Base-by-base conservation (phyloP, 2,888 invertebrate species). In the Chrysolina americana region DNA sequence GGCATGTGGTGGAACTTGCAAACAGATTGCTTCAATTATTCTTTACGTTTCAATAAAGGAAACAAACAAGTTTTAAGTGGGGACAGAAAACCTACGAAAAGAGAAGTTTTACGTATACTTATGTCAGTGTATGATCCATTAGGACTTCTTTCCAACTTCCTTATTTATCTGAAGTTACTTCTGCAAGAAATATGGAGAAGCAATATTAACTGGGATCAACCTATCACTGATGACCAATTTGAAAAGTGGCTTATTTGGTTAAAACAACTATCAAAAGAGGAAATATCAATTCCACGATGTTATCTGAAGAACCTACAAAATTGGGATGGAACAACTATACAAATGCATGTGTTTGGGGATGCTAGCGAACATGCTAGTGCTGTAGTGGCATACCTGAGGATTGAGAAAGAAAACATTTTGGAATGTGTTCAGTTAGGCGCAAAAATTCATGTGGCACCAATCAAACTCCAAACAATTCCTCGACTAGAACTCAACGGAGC, bases 381-480 rank as follows among this genome's bases (percentile, higher is more conserved):
- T 0, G 77, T 79, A 2, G 81, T 80, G 6, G 79, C 79, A 0
- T 83, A 80, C 44, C 47, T 80, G 1, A 76, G 82, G 63, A 69
- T 62, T 10, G 17, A 4, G 9, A 53, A 21, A 19, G 53, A 53
- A 11, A 19, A 59, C 2, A 69, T 59, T 0, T 21, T 70, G 13
- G 13, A 47, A 0, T 75, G 62, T 63, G 65, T 11, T 44, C 73
- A 10, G 11, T 82, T 15, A 71, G 17, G 76, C 73, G 73, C 80
- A 11, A 81, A 80, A 72, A 78, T 80, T 9, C 77, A 76, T 36
- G 80, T 83, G 11, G 80, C 81, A 15, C 80, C 83, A 23, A 59
- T 81, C 2, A 80, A 78, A 63, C 73, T 80, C 41, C 81, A 80
- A 5, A 79, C 80, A 13, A 79, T 73, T 17, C 73, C 79, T 11